Conservation (phyloP, 2,113 vertebrate genomes). For the Hemiscyllium ocellatum region DNA sequence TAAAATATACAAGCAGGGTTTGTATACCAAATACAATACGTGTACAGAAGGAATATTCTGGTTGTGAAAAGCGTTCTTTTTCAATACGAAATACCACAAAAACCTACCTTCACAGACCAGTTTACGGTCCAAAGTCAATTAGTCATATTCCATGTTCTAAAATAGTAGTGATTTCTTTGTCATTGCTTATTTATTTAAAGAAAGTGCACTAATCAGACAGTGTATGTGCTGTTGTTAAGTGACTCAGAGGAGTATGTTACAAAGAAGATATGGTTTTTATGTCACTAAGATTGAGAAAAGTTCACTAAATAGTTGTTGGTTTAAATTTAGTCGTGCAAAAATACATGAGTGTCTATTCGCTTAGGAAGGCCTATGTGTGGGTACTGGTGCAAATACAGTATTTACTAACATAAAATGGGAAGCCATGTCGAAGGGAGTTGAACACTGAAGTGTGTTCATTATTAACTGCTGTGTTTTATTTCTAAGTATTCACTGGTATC, state of each 20-base stretch:
- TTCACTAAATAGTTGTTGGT: background rate
- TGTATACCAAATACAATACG: background rate
- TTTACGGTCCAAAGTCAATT: slow-evolving; percentile 6
- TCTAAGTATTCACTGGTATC: slow-evolving; percentile 1
- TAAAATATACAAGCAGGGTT: background rate
- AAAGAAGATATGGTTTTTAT: slow-evolving; percentile 8
- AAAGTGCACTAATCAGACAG: slow-evolving; percentile 34
- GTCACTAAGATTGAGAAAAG: slow-evolving; percentile 17
- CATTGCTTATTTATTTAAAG: slow-evolving; percentile 33
- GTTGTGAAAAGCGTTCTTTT: background rate
- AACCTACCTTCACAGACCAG: background rate
- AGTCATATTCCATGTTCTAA: slow-evolving; percentile 11
- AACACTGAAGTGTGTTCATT: slow-evolving; percentile 20
- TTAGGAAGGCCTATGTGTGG: background rate
- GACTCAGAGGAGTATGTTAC: slow-evolving; percentile 27
- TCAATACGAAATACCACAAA: background rate
- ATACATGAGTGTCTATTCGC: background rate
- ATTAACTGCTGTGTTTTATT: slow-evolving; percentile 27
- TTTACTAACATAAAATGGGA: background rate
- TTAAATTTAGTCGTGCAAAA: slow-evolving; percentile 32
- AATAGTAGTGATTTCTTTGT: background rate
- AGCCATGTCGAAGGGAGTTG: background rate
- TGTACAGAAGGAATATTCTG: slow-evolving; percentile 16
- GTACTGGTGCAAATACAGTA: slow-evolving; percentile 20
- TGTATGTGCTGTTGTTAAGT: slow-evolving; percentile 20